Base-by-base conservation (phyloP, 35 echinoderm and acorn worm species). In the Lytechinus pictus region DNA sequence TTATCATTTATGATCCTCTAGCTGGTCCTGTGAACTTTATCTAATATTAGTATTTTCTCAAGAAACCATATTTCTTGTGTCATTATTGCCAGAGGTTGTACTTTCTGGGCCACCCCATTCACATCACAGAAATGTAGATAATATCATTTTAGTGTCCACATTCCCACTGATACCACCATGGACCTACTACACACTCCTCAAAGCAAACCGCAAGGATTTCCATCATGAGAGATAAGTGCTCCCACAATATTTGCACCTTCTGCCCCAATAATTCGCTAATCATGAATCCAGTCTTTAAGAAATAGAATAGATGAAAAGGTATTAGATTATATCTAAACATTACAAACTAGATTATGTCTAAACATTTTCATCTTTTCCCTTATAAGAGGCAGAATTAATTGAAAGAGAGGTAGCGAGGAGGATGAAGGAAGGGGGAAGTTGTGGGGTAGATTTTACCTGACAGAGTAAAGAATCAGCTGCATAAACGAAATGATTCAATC, bases 21-120 rank as follows among this genome's bases (percentile, higher is more conserved):
- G 33, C 33, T 16, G 21, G 66, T 79, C 66, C 66, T 8, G 66
- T 24, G 66, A 79, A 79, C 66, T 79, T 79, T 79, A 79, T 79
- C 66, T 79, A 79, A 79, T 79, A 79, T 79, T 79, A 79, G 66
- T 79, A 79, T 79, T 79, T 79, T 79, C 66, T 79, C 66, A 79
- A 79, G 66, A 79, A 79, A 79, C 66, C 66, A 79, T 79, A 79
- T 79, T 79, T 79, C 66, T 79, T 79, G 66, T 79, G 66, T 79
- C 66, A 79, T 79, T 79, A 79, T 79, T 79, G 66, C 66, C 66
- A 79, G 66, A 8, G 66, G 66, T 79, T 79, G 66, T 79, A 79
- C 66, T 79, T 79, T 79, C 2, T 79, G 66, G 66, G 66, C 66
- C 66, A 16, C 66, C 66, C 66, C 66, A 16, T 24, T 7, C 6